Evolutionary conservation across 1,140 invertebrate species (phyloP), one percentile per base, ranked within the genome.

Genomic region (Drosophila willistoni): DNA sequence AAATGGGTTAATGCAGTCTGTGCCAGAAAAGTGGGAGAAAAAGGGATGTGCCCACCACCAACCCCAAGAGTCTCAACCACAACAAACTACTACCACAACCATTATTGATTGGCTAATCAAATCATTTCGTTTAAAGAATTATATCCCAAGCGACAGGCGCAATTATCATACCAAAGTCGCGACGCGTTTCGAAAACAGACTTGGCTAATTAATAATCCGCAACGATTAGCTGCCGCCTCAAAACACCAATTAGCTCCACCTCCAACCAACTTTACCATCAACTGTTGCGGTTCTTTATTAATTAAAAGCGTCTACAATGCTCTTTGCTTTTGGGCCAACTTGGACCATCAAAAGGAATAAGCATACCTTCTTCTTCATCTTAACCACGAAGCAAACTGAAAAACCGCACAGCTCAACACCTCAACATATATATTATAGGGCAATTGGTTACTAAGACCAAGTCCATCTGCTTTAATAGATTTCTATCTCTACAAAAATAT

Each of bases 101-200:
- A 89, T 89, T 89, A 89, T 89, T 89, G 84, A 89, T 89, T 89
- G 85, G 80, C 85, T 90, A 89, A 89, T 89, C 85, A 90, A 89
- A 87, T 84, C 80, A 87, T 87, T 87, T 89, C 73, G 65, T 60
- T 59, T 19, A 51, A 51, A 51, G 44, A 51, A 51, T 51, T 51
- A 51, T 51, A 51, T 51, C 44, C 44, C 44, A 51, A 68, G 66
- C 70, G 84, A 90, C 83, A 80, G 80, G 65, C 83, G 82, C 83
- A 90, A 90, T 90, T 90, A 90, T 90, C 86, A 90, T 90, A 86
- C 86, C 87, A 81, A 60, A 82, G 76, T 68, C 66, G 78, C 75
- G 73, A 69, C 68, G 78, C 83, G 71, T 64, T 64, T 75, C 59
- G 64, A 73, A 9, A 36, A 36, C 34, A 12, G 34, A 36, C 34